Evolutionary conservation across 2,797 vertebrate genomes (phyloP), one percentile per base, ranked within the genome.

Genomic region (Holocentrus rufus): DNA sequence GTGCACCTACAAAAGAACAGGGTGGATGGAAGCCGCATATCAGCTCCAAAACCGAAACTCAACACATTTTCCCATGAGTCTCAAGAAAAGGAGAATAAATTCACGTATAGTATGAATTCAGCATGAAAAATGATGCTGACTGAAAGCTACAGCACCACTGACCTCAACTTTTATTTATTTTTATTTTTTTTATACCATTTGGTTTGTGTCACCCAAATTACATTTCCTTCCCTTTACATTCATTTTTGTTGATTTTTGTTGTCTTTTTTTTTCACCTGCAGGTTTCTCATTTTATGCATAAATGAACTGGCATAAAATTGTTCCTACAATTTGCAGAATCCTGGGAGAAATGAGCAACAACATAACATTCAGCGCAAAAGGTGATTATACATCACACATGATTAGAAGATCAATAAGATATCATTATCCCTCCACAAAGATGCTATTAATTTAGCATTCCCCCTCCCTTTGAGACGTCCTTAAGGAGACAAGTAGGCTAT

Each of bases 361-460:
- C 18, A 36, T 34, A 69, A n/a, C 27, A 69, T 66, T 65, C 53
- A 74, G 8, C 0, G 1, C 30, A 14, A 15, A 61, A 54, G 11
- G 20, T 67, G 25, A 67, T 70, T 57, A 53, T 58, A 67, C 4
- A 76, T 74, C 27, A 56, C 27, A 61, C 17, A 31, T 1, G 22
- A 76, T 56, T 31, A 69, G 18, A 20, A 36, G 50, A 74, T 74
- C 60, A 80, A 79, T 64, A 31, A 52, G 27, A 70, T 50, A 76
- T 52, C 20, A 53, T 72, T 52, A 72, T 20, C 30, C 23, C 17
- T 67, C 14, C 13, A 42, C 36, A 25, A 58, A 60, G 10, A 66
- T 46, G 25, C 3, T 30, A 61, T 74, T 57, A 60, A 62, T 69
- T 31, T 15, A 68, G 55, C 18, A 57, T 62, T 68, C 9, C 7